Evolutionary conservation across 2,113 vertebrate genomes (phyloP).

Genomic region (Argyrosomus japonicus): DNA sequence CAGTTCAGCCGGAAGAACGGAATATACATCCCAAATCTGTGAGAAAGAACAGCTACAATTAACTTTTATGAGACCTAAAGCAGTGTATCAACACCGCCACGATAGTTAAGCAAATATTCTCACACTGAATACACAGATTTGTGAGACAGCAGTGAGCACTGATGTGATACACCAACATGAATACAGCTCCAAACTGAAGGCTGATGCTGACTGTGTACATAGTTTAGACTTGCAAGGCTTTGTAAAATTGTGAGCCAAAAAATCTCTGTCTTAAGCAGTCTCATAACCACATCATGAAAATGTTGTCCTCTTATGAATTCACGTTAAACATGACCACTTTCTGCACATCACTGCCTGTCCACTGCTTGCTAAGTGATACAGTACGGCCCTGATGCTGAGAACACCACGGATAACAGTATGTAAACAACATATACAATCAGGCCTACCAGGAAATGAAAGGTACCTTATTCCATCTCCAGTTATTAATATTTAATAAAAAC

Average conservation of each 20-base stretch:
- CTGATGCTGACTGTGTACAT: background rate
- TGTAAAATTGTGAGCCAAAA: background rate
- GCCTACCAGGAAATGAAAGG: background rate
- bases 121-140: background rate
- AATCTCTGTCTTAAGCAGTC: background rate
- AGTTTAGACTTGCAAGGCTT: background rate
- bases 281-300: background rate
- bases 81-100: background rate
- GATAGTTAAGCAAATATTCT: background rate
- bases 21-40: conserved; percentile 98
- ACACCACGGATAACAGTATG: background rate
- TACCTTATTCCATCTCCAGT: too few relatives aligned
- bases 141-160: background rate
- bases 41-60: background rate
- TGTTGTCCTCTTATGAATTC: background rate
- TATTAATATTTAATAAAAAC: conserved; percentile 27
- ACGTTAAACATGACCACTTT: background rate
- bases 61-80: background rate
- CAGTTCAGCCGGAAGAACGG: conserved; percentile 95
- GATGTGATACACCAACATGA: background rate
- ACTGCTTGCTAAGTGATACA: background rate
- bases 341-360: background rate
- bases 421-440: background rate
- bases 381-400: background rate
- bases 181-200: background rate